Percentiles rank a stretch among this genome's conserved stretches.
These are phyloP conservation scores for Amazona guildingii DNA, from an alignment of 2,113 vertebrate genomes.

Conservation along the genomic window DNA sequence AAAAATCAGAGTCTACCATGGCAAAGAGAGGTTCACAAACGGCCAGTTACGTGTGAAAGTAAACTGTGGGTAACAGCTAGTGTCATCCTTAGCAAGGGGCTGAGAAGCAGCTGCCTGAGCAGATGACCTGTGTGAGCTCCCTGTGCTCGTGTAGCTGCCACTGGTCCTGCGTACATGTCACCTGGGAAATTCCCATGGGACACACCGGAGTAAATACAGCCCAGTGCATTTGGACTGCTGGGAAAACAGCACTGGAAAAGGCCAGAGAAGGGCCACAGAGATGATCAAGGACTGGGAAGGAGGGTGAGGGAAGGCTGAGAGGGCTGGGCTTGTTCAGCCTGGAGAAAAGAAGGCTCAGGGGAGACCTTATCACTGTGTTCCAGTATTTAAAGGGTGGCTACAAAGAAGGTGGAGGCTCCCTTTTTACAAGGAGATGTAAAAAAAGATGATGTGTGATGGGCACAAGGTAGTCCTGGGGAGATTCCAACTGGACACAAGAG, in stretches of 20 bases:
- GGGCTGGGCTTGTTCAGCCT: background rate
- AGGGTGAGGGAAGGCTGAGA: background rate
- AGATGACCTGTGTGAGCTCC: background rate
- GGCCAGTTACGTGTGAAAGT: background rate
- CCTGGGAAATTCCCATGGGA: background rate
- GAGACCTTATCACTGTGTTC: background rate
- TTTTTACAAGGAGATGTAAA: background rate
- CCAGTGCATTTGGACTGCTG: background rate
- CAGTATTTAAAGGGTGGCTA: background rate
- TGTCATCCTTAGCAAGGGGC: background rate
- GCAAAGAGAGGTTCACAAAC: background rate
- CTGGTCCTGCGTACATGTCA: background rate
- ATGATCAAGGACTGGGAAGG: background rate
- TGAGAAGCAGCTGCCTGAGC: background rate
- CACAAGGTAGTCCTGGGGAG: background rate
- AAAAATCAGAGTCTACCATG: background rate
- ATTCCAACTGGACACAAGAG: background rate
- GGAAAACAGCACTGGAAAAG: background rate
- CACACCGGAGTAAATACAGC: rapidly evolving
- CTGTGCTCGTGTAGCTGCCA: background rate
- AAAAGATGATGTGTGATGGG: background rate
- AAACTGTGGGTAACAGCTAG: background rate
- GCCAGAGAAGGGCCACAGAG: background rate
- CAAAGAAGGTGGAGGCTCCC: background rate
- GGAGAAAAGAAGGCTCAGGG: background rate